Evolutionary conservation across 2,113 vertebrate species (phyloP), one percentile per base, ranked within the genome.

Genomic region (Neofelis nebulosa): DNA sequence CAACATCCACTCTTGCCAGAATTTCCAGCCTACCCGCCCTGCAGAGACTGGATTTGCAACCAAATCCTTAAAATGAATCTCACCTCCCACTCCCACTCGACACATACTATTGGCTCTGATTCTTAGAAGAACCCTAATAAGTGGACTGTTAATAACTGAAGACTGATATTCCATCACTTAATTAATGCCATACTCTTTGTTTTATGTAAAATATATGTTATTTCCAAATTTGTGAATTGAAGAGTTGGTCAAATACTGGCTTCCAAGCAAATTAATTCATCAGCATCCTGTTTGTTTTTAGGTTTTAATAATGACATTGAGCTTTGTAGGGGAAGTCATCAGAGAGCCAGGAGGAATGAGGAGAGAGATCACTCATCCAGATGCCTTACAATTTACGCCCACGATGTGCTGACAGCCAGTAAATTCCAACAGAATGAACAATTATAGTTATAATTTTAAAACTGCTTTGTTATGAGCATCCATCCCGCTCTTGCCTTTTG

Each of bases 401-500:
- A 95, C 45, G 2, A 63, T 41, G 83, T 8, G 23, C 69, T n/a
- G 48, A 85, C 89, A 91, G 93, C 96, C 83, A 68, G 71, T 38
- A 80, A 97, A 98, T 98, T 95, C 97, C 96, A 74, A 31, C 6
- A 36, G 65, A 52, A 38, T 82, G 97, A 97, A 65, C 87, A n/a
- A 52, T 84, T 11, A 12, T 0, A 11, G 63, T 14, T 86, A 16
- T 76, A 13, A 87, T 52, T 89, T 57, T 82, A 33, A 89, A 89
- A 41, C 52, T 36, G 48, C 33, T 92, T 92, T 97, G 90, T 95
- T 71, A 8, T 2, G 52, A 91, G 92, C 92, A 79, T 94, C 95
- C 94, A 79, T 92, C 95, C 94, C 86, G 86, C 81, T 78, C 48
- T 50, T 55, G 92, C 78, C 92, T 87, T 48, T 74, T 73, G 63